Evolutionary conservation across 2,888 invertebrate genomes (phyloP), one percentile per base, ranked within the genome.

Genomic region (Trachelus stipa): DNA sequence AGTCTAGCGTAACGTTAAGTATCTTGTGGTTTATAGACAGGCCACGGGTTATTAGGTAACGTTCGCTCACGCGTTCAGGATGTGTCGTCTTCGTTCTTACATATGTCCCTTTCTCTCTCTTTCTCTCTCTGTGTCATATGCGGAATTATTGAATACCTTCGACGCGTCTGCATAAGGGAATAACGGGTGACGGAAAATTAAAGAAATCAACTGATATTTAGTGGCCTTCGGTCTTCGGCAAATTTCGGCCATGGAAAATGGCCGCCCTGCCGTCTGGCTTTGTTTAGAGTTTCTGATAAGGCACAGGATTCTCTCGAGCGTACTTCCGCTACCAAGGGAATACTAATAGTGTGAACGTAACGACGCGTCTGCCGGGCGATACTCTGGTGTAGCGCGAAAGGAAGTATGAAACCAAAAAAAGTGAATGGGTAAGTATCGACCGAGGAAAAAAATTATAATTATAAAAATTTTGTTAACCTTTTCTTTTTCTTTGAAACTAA

Each of bases 21-120:
- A 9, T 31, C 71, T 34, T 33, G 71, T 12, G 33, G 31, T 15
- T 71, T 71, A 71, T 71, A 34, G 71, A 71, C 34, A 31, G 71
- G 3, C 33, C 82, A 88, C 85, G 86, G 87, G 85, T 89, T 88
- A 89, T 88, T 89, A 86, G 88, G 87, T 87, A 89, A 86, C 86
- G 83, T 79, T 79, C 84, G 87, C 87, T 88, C 87, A 84, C 89
- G 87, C 88, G 86, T 88, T 86, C 83, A 73, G 56, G 9, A 23
- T 23, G 56, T 81, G 81, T 35, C 73, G 56, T 73, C 37, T 74
- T 31, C 11, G 37, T 37, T 31, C 40, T 23, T 56, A 56, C 56
- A 12, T 12, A 0, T 35, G 35, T 40, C 4, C 15, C 15, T 4
- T 12, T 37, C 0, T 11, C 34, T 34, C 40, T 37, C 34, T 37